A percentile compares a stretch with the other conserved stretches of the same genome.
Conservation (phyloP, 2,888 invertebrate species). For the Rhopalosiphum nymphaeae region DNA sequence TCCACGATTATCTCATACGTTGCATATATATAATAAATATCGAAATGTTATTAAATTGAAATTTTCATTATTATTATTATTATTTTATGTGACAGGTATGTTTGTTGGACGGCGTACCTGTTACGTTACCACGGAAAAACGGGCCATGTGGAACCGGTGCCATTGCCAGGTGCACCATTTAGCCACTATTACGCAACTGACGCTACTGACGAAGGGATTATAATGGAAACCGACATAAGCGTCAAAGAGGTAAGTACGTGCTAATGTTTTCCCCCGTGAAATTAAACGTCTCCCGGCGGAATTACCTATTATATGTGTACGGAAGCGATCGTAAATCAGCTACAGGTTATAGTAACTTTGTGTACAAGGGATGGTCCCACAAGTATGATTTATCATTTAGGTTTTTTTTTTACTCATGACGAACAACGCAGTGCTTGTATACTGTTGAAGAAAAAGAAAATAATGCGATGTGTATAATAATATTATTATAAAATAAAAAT, state of each 20-base stretch:
- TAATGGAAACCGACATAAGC: slow-evolving; percentile 83
- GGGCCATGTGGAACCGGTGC: slow-evolving; percentile 77
- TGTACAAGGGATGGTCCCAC: neutral
- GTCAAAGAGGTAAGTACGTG: slow-evolving; percentile 77
- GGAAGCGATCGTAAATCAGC: neutral
- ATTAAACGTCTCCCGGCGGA: neutral
- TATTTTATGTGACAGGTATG: slow-evolving; percentile 71
- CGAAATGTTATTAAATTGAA: neutral
- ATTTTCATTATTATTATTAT: slow-evolving; percentile 28
- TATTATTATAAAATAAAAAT: neutral
- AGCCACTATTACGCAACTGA: slow-evolving; percentile 86
- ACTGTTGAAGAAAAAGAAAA: neutral
- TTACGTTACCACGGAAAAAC: slow-evolving; percentile 74
- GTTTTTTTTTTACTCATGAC: neutral
- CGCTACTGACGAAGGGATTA: slow-evolving; percentile 82
- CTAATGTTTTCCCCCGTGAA: neutral
- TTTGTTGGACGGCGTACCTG: slow-evolving; percentile 81
- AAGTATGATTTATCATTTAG: neutral
- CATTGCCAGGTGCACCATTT: slow-evolving; percentile 81
- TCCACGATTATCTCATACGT: neutral
- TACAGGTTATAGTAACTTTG: neutral
- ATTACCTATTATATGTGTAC: neutral
- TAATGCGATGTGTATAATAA: neutral
- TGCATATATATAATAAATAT: neutral
- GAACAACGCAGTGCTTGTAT: neutral